Evolutionary conservation across 2,113 vertebrate genomes (phyloP), one percentile per base, ranked within the genome.

Genomic region (Thunnus maccoyii): DNA sequence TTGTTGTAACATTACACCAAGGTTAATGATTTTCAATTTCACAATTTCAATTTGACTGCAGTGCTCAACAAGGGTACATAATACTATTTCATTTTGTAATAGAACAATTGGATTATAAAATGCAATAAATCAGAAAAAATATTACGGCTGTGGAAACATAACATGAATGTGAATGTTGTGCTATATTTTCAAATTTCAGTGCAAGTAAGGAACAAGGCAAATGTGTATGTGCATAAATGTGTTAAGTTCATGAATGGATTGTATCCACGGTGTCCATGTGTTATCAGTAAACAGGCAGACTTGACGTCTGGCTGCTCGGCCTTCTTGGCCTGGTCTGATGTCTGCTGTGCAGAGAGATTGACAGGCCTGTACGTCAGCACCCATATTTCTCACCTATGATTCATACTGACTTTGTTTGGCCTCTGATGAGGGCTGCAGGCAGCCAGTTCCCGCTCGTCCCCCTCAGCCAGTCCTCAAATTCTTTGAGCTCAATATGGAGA

Each of bases 311-410:
- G 82, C 76, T 68, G 61, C 76, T 82, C 48, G 13, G 73, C 71
- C 16, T 46, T 82, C 82, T 89, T 62, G 78, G 61, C 65, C 63
- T 51, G 67, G 61, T 66, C 65, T 68, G 85, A 83, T 81, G 84
- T 86, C 83, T 85, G 70, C 78, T 65, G 44, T 71, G 71, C 64
- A 18, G 77, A 55, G 76, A 78, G 79, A 85, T 63, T 85, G 86
- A 89, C 84, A 82, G 90, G 67, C 73, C 51, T 36, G 76, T 73
- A 86, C 79, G 83, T 92, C 88, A 90, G 82, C 68, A 60, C 70
- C 78, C 85, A 80, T 88, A 86, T 91, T 91, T 90, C 90, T 78
- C 88, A 87, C 82, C 57, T 86, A 69, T 87, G 85, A 94, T 89
- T 91, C 91, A 92, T 69, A 55, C 70, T 20, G 83, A 86, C 84